Evolutionary conservation across 2,113 vertebrate genomes (phyloP).

Genomic region (Corynorhinus townsendii): DNA sequence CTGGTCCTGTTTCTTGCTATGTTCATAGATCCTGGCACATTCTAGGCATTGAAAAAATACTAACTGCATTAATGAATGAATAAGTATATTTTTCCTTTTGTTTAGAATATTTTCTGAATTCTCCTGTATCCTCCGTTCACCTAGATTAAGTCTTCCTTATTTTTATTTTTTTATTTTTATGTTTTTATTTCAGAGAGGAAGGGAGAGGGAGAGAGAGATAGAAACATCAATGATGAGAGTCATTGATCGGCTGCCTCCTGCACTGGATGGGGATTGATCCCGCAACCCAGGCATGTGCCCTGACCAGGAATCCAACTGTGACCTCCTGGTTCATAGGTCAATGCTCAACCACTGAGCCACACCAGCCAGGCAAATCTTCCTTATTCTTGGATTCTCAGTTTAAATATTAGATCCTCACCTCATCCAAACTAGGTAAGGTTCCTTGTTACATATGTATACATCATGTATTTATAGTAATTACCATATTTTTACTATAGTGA

Average conservation of each 20-base stretch:
- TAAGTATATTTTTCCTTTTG: not conserved
- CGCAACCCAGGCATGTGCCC: too few relatives aligned
- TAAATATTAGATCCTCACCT: not conserved
- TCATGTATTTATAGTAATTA: not conserved
- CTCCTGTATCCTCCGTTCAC: not conserved
- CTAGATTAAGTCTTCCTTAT: not conserved
- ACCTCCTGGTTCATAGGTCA: too few relatives aligned
- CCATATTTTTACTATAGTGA: not conserved
- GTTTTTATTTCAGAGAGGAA: too few relatives aligned
- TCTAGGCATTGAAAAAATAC: slow-evolving; percentile 2
- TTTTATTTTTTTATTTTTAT: not conserved
- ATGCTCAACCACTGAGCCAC: too few relatives aligned
- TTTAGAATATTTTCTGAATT: not conserved
- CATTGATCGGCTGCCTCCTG: too few relatives aligned
- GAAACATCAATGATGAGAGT: too few relatives aligned
- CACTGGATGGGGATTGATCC: too few relatives aligned
- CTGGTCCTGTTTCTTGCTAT: not conserved
- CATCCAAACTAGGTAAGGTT: not conserved
- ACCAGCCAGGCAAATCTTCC: not conserved
- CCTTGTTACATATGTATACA: not conserved
- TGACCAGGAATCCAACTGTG: too few relatives aligned
- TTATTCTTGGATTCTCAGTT: slow-evolving; percentile 10
- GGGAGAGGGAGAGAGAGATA: too few relatives aligned
- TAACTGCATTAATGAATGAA: not conserved
- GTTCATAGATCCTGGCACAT: not conserved